These are phyloP conservation scores for Heliconius sara DNA, from an alignment of 2,888 invertebrate species.

Conservation along the genomic window DNA sequence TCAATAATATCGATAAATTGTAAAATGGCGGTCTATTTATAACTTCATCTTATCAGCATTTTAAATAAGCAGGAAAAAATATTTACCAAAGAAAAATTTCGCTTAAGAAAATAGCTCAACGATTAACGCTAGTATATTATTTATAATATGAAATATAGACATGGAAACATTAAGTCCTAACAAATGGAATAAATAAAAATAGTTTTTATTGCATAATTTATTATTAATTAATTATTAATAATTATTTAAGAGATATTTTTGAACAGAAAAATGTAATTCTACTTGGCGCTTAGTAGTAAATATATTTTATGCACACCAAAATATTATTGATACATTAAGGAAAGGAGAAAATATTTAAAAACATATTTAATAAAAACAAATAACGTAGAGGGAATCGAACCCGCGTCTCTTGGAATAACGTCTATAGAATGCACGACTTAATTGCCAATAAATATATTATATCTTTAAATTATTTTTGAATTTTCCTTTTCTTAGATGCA, in stretches of 20 bases:
- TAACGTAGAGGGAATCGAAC: no score
- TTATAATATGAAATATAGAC: neutral
- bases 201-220: neutral
- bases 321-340: neutral
- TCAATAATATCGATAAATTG: neutral
- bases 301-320: neutral
- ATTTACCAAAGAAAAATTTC: slow-evolving; percentile 11
- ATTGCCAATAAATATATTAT: no score
- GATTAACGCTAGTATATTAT: neutral
- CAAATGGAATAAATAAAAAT: neutral
- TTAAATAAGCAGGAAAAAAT: neutral
- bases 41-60: neutral
- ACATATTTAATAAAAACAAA: no score
- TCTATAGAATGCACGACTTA: no score
- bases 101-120: slow-evolving; percentile 14
- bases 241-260: neutral
- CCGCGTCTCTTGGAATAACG: no score
- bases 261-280: neutral
- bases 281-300: neutral
- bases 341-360: no score
- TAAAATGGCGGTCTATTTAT: slow-evolving; percentile 9
- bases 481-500: no score
- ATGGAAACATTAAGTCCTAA: neutral
- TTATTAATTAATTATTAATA: neutral
- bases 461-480: no score